Conservation (phyloP, 2,888 invertebrate genomes). For the Octonoba sinensis region DNA sequence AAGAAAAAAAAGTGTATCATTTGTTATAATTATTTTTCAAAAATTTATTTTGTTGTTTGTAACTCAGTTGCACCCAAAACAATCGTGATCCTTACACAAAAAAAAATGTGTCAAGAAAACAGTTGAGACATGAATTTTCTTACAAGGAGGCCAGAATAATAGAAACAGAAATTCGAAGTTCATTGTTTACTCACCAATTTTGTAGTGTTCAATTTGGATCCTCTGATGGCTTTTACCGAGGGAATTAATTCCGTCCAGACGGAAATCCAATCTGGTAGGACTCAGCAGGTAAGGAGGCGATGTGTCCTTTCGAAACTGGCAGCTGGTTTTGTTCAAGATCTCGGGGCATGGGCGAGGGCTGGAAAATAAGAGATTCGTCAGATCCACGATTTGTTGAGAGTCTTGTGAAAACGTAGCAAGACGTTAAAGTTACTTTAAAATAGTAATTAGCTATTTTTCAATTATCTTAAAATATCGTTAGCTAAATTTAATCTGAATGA, state of each 20-base stretch:
- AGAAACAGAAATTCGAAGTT: not conserved
- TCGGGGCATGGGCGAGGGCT: conserved; percentile 17
- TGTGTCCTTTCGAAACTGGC: conserved; percentile 25
- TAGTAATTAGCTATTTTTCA: too few relatives aligned
- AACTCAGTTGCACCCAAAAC: too few relatives aligned
- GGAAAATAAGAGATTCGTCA: too few relatives aligned
- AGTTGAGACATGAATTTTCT: too few relatives aligned
- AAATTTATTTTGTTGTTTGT: too few relatives aligned
- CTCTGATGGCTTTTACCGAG: conserved; percentile 36
- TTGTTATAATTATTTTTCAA: too few relatives aligned
- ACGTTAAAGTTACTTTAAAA: not conserved
- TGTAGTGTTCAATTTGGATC: conserved; percentile 37
- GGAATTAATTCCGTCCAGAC: conserved; percentile 42
- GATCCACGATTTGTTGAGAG: too few relatives aligned
- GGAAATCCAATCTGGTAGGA: conserved; percentile 18
- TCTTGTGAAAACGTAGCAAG: conserved; percentile 1
- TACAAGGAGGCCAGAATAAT: too few relatives aligned
- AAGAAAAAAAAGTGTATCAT: too few relatives aligned
- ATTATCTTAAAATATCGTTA: not conserved
- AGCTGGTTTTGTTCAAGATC: conserved; percentile 6
- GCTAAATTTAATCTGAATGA: too few relatives aligned
- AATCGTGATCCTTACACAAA: too few relatives aligned
- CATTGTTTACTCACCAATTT: conserved; percentile 51
- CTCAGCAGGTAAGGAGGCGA: conserved; percentile 30
- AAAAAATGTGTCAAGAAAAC: too few relatives aligned